Conservation (phyloP, 2,113 vertebrate species). For the Amblyornis subalaris region DNA sequence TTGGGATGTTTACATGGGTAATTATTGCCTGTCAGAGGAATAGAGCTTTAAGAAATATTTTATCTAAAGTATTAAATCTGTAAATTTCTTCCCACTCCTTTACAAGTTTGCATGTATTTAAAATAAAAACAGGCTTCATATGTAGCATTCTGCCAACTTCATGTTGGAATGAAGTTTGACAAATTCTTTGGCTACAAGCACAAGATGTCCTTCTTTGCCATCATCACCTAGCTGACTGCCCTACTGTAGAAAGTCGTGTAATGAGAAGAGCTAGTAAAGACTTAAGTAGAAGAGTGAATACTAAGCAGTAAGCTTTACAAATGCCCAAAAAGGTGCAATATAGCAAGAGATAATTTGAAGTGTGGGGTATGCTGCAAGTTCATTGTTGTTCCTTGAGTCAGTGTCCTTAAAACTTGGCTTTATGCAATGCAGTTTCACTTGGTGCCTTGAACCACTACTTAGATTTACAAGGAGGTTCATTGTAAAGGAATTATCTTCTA, state of each 20-base stretch:
- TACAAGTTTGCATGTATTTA: neutral
- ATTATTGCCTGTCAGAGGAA: conserved; percentile 9
- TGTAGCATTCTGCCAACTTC: neutral
- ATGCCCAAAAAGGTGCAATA: neutral
- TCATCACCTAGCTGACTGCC: neutral
- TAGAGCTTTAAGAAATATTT: neutral
- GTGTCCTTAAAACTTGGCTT: neutral
- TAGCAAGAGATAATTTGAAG: neutral
- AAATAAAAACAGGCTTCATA: neutral
- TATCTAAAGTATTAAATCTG: neutral
- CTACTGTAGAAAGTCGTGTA: neutral
- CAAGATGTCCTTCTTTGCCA: neutral
- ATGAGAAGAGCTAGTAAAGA: neutral
- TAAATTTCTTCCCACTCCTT: neutral
- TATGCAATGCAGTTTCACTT: neutral
- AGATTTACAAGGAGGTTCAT: rapidly evolving
- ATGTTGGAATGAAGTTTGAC: neutral
- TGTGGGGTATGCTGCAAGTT: neutral
- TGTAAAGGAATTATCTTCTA: neutral
- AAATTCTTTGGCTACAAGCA: neutral
- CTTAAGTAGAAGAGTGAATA: neutral
- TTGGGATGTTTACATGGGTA: neutral
- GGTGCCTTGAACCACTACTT: neutral
- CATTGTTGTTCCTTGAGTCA: neutral
- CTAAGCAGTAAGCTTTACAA: neutral